A percentile compares a stretch with the other conserved stretches of the same genome.
Evolutionary conservation across 2,113 vertebrate species (phyloP).

Genomic region (Hoplias malabaricus): DNA sequence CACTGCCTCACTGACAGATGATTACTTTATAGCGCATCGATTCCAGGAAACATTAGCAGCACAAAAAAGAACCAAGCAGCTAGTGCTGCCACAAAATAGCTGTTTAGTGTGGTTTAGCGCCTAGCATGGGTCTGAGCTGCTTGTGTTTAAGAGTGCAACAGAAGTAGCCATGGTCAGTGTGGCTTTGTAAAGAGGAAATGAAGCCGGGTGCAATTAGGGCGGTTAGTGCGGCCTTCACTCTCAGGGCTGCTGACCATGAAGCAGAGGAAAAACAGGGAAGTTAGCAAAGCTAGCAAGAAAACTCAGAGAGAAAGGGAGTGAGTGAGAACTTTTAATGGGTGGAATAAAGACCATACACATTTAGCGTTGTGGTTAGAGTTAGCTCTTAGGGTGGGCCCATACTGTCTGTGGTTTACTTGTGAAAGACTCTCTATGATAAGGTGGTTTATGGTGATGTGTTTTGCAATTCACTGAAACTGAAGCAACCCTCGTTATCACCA

Average conservation of each 20-base stretch:
- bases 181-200: conserved; percentile 53
- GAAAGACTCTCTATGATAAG: conserved; percentile 59
- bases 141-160: conserved; percentile 15
- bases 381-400: conserved; percentile 43
- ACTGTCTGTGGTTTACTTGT: conserved; percentile 58
- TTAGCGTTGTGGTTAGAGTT: conserved; percentile 60
- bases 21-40: conserved; percentile 29
- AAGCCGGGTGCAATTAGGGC: conserved; percentile 47
- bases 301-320: background rate
- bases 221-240: conserved; percentile 41
- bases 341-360: conserved; percentile 25
- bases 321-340: background rate
- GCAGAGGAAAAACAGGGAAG: conserved; percentile 26
- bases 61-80: conserved; percentile 16
- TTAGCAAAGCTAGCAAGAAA: conserved; percentile 10
- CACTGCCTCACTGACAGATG: background rate
- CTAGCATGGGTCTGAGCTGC: conserved; percentile 33
- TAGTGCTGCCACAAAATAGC: conserved; percentile 3
- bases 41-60: conserved; percentile 34
- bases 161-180: conserved; percentile 31
- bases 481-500: conserved; percentile 44
- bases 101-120: conserved; percentile 19
- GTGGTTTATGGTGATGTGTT: conserved; percentile 61
- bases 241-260: conserved; percentile 32
- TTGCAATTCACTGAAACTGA: conserved; percentile 47